phyloP scores from a whole-genome alignment of 2,888 invertebrate genomes.

The Cephus pulcher region DNA sequence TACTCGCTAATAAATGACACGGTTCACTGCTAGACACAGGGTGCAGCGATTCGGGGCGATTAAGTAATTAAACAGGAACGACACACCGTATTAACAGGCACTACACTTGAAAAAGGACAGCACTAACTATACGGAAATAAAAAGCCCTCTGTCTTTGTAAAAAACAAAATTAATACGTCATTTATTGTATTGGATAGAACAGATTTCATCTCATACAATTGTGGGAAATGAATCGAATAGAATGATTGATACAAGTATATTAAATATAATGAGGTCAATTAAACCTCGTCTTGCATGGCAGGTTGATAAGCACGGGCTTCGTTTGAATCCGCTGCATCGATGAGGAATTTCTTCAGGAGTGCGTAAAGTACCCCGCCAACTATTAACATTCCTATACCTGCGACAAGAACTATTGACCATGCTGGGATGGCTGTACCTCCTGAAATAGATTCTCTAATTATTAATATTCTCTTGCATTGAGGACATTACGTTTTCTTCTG shows the following conservation, averaged over 20 bases:
- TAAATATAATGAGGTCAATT: conserved; percentile 20
- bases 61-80: background rate
- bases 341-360: conserved; percentile 76
- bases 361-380: conserved; percentile 78
- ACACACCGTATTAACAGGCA: background rate
- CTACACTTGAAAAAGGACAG: background rate
- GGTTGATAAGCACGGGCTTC: conserved; percentile 69
- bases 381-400: conserved; percentile 77
- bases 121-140: background rate
- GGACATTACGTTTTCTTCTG: conserved; percentile 1
- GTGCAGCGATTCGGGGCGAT: background rate
- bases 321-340: conserved; percentile 69
- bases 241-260: background rate
- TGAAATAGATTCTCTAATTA: conserved; percentile 55
- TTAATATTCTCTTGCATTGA: background rate
- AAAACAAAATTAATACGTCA: background rate
- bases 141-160: background rate
- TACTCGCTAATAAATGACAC: background rate
- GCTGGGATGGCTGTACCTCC: conserved; percentile 80
- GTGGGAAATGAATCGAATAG: background rate
- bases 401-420: conserved; percentile 79
- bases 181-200: background rate
- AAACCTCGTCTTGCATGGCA: conserved; percentile 70
- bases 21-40: background rate
- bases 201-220: background rate